A percentile compares a stretch with the other conserved stretches of the same genome.
Evolutionary conservation across 1,140 invertebrate genomes (phyloP).

Genomic region (Drosophila varians): DNA sequence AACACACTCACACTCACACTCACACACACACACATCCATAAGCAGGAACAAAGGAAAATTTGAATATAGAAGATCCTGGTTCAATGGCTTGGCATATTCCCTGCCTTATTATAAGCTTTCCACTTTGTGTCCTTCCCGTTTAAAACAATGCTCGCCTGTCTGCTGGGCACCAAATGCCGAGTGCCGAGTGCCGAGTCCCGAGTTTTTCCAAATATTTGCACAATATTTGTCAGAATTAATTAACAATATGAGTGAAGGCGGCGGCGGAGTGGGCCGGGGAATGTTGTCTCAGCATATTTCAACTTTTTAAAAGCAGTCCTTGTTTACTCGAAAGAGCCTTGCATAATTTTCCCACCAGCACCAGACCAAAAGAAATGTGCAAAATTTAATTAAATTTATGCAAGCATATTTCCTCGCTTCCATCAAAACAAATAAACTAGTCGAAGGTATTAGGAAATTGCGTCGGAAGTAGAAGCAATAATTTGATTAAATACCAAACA

Average conservation of each 20-base stretch:
- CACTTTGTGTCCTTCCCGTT: slow-evolving; percentile 9
- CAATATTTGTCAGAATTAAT: slow-evolving; percentile 80
- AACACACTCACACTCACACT: slow-evolving; percentile 13
- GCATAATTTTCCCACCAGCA: slow-evolving; percentile 58
- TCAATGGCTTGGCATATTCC: slow-evolving; percentile 31
- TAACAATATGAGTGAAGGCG: slow-evolving; percentile 47
- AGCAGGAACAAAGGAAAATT: slow-evolving; percentile 13
- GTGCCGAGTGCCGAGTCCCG: slow-evolving; percentile 9
- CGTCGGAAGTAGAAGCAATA: neutral
- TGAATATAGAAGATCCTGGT: slow-evolving; percentile 22
- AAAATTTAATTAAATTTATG: slow-evolving; percentile 46
- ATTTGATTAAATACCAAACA: neutral
- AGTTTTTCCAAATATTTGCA: slow-evolving; percentile 71
- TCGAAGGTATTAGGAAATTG: neutral
- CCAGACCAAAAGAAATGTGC: slow-evolving; percentile 19
- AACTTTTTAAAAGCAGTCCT: slow-evolving; percentile 22
- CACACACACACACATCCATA: too few species aligned
- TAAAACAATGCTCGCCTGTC: neutral
- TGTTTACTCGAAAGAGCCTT: slow-evolving; percentile 63
- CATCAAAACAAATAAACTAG: slow-evolving; percentile 7
- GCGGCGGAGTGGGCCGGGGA: neutral
- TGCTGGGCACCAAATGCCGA: neutral
- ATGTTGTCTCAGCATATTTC: slow-evolving; percentile 64
- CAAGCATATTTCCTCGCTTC: slow-evolving; percentile 19
- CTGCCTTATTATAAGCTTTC: slow-evolving; percentile 36